A percentile compares a stretch with the other conserved stretches of the same genome.
phyloP scores from a whole-genome alignment of 2,888 invertebrate genomes.

The Plebejus anna region DNA sequence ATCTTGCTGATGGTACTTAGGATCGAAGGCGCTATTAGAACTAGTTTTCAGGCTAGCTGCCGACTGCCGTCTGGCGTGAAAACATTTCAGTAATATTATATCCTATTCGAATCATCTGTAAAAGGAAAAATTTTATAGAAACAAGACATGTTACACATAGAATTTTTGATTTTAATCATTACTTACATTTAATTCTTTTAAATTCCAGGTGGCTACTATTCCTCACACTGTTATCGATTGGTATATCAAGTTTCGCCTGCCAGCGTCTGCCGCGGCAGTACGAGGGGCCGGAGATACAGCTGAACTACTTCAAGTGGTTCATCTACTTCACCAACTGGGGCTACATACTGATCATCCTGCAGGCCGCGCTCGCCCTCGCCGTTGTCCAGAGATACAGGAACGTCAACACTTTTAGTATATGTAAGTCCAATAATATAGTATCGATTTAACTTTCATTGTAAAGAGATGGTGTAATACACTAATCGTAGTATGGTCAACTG shows the following conservation, averaged over 20 bases:
- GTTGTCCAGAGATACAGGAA: slow-evolving; percentile 71
- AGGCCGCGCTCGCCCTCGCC: slow-evolving; percentile 76
- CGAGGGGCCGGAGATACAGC: slow-evolving; percentile 56
- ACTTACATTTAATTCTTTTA: neutral
- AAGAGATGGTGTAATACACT: no score
- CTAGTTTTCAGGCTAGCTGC: no score
- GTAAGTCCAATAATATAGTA: slow-evolving; percentile 48
- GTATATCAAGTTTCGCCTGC: slow-evolving; percentile 65
- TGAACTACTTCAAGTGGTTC: slow-evolving; percentile 82
- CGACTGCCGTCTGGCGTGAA: no score
- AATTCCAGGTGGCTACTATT: slow-evolving; percentile 76
- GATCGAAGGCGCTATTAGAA: no score
- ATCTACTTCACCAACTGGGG: slow-evolving; percentile 89
- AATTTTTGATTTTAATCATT: no score
- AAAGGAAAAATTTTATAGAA: no score
- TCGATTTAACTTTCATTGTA: no score
- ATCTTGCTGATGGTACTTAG: no score
- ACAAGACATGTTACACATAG: no score
- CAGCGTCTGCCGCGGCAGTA: slow-evolving; percentile 62
- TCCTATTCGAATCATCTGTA: no score
- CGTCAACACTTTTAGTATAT: slow-evolving; percentile 50
- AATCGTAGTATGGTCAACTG: neutral
- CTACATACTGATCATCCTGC: slow-evolving; percentile 77
- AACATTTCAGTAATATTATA: no score
- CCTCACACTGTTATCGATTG: slow-evolving; percentile 67